A percentile compares a stretch with the other conserved stretches of the same genome.
Evolutionary conservation across 2,113 vertebrate genomes (phyloP).

Genomic region (Takifugu bimaculatus): DNA sequence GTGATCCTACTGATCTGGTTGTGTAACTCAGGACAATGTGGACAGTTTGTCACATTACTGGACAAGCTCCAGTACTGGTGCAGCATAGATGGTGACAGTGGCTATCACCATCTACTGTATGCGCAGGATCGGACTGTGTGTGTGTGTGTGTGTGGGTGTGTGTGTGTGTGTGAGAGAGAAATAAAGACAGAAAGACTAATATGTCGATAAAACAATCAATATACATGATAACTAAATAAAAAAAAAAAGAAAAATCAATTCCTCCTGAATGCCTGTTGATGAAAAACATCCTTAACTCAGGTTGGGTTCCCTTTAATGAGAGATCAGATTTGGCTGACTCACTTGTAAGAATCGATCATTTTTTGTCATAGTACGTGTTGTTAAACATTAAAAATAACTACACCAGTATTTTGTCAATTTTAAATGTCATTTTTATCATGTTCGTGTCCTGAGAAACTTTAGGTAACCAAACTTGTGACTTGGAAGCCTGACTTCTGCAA

Average conservation of each 20-base stretch:
- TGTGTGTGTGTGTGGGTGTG: conserved; percentile 4
- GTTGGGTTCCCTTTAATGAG: too few relatives aligned
- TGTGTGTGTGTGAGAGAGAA: not conserved
- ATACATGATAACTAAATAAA: conserved; percentile 10
- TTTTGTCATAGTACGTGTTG: too few relatives aligned
- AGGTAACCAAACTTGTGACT: too few relatives aligned
- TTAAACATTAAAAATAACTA: too few relatives aligned
- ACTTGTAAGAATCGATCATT: too few relatives aligned
- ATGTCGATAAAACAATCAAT: conserved; percentile 10
- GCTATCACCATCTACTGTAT: conserved; percentile 25
- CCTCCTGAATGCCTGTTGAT: not conserved
- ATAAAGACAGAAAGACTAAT: not conserved
- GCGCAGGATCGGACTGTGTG: not conserved
- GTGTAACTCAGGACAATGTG: conserved; percentile 29
- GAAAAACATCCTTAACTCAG: not conserved
- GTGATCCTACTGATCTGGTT: conserved; percentile 37
- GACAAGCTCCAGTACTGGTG: conserved; percentile 4
- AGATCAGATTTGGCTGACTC: too few relatives aligned
- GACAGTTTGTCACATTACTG: conserved; percentile 39
- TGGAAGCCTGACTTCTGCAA: not conserved
- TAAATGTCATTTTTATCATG: too few relatives aligned
- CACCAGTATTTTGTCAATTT: not conserved
- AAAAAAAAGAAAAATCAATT: conserved; percentile 8
- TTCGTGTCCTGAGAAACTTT: too few relatives aligned
- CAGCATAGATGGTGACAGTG: conserved; percentile 26